phyloP scores from a whole-genome alignment of 1,140 invertebrate genomes.

The Temnothorax longispinosus region DNA sequence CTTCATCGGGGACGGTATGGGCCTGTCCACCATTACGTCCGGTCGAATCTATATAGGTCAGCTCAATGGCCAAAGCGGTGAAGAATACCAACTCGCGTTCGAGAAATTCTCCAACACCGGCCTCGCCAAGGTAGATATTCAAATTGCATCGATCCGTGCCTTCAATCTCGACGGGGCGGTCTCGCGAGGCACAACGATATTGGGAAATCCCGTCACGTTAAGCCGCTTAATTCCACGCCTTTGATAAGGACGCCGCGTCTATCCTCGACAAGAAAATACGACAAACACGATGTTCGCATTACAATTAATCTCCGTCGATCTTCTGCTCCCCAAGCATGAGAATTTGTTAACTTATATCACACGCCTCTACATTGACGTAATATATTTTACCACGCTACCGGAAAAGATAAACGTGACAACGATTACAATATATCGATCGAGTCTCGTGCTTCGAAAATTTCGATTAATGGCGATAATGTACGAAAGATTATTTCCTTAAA shows the following conservation, averaged over 20 bases:
- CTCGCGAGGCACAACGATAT: conserved; percentile 22
- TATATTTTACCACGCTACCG: not conserved
- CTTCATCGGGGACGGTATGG: conserved; percentile 92
- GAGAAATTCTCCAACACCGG: conserved; percentile 88
- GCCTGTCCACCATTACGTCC: conserved; percentile 89
- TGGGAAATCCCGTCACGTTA: conserved; percentile 47
- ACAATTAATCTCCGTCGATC: conserved; percentile 30
- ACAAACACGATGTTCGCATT: conserved; percentile 17
- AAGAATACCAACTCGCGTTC: conserved; percentile 87
- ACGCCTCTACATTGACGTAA: not conserved
- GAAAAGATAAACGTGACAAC: not conserved
- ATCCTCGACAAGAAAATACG: conserved; percentile 31
- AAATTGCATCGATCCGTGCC: conserved; percentile 31
- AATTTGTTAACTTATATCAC: not conserved
- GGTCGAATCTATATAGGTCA: conserved; percentile 88
- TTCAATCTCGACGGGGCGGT: conserved; percentile 18
- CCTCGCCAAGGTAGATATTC: conserved; percentile 88
- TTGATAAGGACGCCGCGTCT: conserved; percentile 47
- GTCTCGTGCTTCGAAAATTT: not conserved
- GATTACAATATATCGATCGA: not conserved
- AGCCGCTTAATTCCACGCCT: conserved; percentile 45
- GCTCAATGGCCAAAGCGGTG: conserved; percentile 85
- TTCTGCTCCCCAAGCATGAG: not conserved
- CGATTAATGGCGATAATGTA: not conserved
- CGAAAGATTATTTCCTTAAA: not conserved